Base-by-base conservation (phyloP, 1,140 invertebrate genomes). In the Asbolus verrucosus region DNA sequence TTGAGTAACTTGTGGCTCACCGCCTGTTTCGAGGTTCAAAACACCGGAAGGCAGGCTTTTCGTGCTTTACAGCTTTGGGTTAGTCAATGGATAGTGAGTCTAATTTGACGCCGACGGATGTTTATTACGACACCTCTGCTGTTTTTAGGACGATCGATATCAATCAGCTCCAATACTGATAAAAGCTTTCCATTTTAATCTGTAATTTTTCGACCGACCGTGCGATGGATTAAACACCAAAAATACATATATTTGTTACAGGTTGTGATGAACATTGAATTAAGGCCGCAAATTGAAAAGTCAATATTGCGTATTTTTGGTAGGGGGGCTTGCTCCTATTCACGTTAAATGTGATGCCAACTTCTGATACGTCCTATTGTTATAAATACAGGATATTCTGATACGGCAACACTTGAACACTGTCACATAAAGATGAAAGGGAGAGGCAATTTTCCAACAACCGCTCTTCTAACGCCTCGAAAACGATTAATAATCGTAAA, bases 401-500 rank as follows among this genome's bases (percentile, higher is more conserved):
- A 36, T 36, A n/a, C n/a, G n/a, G n/a, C n/a, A n/a, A 36, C 33
- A 9, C 33, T 36, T 36, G 16, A 54, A 1, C 19, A 27, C n/a
- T 54, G 46, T 54, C 46, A 21, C 46, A 24, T 54, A 9, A 27
- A 41, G 39, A 41, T 41, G 39, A 31, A 46, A 54, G 33, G 33
- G 21, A 30, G 9, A 54, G 15, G 46, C 46, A 54, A 30, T 54
- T 54, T 54, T 54, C 46, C 43, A 27, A 4, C 4, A n/a, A n/a
- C 4, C 33, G 33, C 4, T 2, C 33, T n/a, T 0, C 6, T 14
- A 54, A 24, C 46, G 21, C 19, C 9, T 5, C 11, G 14, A 16
- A 54, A 54, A 54, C 46, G 46, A 54, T 54, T 54, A 54, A 54
- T 54, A 54, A 54, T 30, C 46, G 46, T 54, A 54, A 54, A 54